These are phyloP conservation scores for Archips crataeganus DNA, from an alignment of 2,888 invertebrate species.

Conservation along the genomic window DNA sequence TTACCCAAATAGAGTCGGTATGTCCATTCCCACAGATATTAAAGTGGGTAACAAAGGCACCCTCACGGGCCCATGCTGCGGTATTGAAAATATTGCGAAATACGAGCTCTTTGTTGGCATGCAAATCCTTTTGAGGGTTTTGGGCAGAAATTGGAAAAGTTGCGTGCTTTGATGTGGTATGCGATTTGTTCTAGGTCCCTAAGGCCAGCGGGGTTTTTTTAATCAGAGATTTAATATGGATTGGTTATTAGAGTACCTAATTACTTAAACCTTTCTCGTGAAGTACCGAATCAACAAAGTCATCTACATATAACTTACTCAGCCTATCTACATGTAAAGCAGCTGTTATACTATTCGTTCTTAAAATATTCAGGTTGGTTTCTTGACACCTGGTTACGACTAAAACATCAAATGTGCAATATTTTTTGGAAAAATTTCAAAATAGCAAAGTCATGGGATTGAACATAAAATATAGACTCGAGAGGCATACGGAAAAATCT, in stretches of 20 bases:
- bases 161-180: conserved; percentile 71
- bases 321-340: no score
- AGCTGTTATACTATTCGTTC: no score
- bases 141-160: conserved; percentile 82
- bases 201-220: conserved; percentile 34
- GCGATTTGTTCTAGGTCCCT: conserved; percentile 39
- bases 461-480: no score
- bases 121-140: conserved; percentile 81
- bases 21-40: conserved; percentile 86
- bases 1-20: conserved; percentile 83
- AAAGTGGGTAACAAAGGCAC: conserved; percentile 77
- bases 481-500: no score
- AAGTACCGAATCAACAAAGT: background rate
- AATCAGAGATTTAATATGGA: conserved; percentile 33
- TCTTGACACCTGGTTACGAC: no score
- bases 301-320: no score
- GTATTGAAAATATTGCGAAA: conserved; percentile 82
- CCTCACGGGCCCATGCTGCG: conserved; percentile 81
- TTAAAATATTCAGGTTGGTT: no score
- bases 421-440: no score
- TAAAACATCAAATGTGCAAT: no score
- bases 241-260: conserved; percentile 14
- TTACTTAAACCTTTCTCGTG: background rate
- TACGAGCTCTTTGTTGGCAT: conserved; percentile 75
- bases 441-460: no score